Base-by-base conservation (phyloP, 2,888 invertebrate species). In the Macrostomum cliftonense region DNA sequence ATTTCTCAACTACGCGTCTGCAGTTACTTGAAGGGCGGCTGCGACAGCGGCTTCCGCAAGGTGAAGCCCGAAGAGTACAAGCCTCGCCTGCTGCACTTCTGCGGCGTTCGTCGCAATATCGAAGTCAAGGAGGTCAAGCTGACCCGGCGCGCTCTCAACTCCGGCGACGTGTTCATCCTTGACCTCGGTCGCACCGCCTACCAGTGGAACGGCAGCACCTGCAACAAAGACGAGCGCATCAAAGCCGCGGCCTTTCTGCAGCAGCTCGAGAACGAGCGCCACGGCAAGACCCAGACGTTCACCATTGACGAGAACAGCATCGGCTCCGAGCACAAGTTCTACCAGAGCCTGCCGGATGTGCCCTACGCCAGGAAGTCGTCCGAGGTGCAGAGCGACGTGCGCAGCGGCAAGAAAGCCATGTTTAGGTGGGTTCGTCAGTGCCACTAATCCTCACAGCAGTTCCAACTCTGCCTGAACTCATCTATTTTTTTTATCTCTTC, bases 131-230 rank as follows among this genome's bases (percentile, higher is more conserved):
- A 53, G 39, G 53, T 53, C 19, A 17, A 49, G n/a, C 17, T 52
- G 42, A 44, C 54, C 49, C 14, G 44, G 54, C 42, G 52, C 5
- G 21, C 52, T 4, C 49, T 69, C 37, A 59, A 60, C 36, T 53
- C 55, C 17, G 58, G 51, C 21, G 68, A 69, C 55, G 68, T 68
- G 4, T 69, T 59, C 52, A 64, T 69, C 21, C 55, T 68, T 39
- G 69, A 69, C 51, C 44, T 56, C 5, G 68, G 68, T 5, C 46
- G 56, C 12, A 51, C 51, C 12, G 50, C 66, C 20, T 58, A 58
- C 48, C 67, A 68, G 53, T 68, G 62, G 63, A 67, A 67, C 51
- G 68, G 68, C 1, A 39, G 43, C 12, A 54, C 55, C 1, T 58
- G 59, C 47, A 66, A 59, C 52, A 67, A 66, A 50, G 64, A 67